phyloP scores from a whole-genome alignment of 2,113 vertebrate genomes.

The Narcine bancroftii region DNA sequence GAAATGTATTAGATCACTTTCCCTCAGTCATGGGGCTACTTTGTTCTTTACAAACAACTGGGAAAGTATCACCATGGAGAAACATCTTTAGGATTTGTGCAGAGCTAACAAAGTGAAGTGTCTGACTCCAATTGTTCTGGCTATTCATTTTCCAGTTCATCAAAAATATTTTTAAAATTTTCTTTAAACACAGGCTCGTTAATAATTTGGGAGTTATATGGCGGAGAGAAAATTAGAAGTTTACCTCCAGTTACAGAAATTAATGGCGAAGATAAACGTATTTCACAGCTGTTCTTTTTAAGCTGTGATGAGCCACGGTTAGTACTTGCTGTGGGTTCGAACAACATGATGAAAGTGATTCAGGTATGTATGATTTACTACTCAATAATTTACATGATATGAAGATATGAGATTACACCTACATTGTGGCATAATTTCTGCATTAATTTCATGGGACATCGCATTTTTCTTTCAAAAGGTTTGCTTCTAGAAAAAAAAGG shows the following conservation, averaged over 20 bases:
- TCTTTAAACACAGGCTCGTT: constrained; percentile 8
- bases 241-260: neutral
- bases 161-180: neutral
- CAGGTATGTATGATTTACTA: constrained; percentile 17
- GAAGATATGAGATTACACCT: neutral
- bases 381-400: neutral
- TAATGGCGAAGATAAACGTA: neutral
- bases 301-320: neutral
- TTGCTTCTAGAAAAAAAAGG: too few relatives aligned
- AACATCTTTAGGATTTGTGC: neutral
- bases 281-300: neutral
- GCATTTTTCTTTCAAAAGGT: too few relatives aligned
- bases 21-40: neutral
- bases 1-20: neutral
- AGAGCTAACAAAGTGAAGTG: neutral
- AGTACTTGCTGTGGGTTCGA: neutral
- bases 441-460: too few relatives aligned
- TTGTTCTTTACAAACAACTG: neutral
- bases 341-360: constrained; percentile 2
- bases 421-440: neutral
- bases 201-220: neutral
- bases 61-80: neutral
- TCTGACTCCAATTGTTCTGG: neutral
- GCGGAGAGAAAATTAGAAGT: constrained; percentile 2
- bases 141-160: neutral